Evolutionary conservation across 2,888 invertebrate genomes (phyloP).

Genomic region (Himalopsyche japonica): DNA sequence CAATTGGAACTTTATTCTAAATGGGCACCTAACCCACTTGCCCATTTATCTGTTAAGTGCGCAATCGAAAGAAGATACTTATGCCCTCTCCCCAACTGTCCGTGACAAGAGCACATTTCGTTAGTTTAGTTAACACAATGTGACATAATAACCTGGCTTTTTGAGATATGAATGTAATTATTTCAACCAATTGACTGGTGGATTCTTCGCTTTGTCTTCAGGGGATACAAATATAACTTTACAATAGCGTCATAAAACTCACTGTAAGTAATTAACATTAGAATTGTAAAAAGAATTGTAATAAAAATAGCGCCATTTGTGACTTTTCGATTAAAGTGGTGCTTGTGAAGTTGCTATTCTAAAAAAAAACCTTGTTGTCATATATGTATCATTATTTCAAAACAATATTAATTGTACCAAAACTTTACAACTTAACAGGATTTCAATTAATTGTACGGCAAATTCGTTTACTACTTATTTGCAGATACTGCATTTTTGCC

Average conservation of each 20-base stretch:
- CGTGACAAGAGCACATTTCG: constrained; percentile 34
- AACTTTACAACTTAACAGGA: too few relatives aligned
- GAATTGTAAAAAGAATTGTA: not conserved
- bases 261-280: not conserved
- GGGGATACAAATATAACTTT: not conserved
- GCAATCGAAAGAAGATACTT: constrained; percentile 29
- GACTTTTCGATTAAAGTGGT: not conserved
- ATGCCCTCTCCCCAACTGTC: not conserved
- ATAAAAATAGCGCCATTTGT: not conserved
- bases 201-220: not conserved
- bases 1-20: not conserved
- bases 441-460: too few relatives aligned
- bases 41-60: constrained; percentile 10
- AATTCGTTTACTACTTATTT: too few relatives aligned
- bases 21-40: not conserved
- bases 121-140: constrained; percentile 35
- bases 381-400: too few relatives aligned
- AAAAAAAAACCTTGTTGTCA: too few relatives aligned
- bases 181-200: constrained; percentile 27
- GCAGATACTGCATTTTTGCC: too few relatives aligned
- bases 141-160: constrained; percentile 35
- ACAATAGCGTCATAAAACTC: not conserved
- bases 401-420: too few relatives aligned
- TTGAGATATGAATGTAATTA: constrained; percentile 36
- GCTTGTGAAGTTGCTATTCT: too few relatives aligned